Conservation (phyloP, 2,888 invertebrate species). For the Sarcophaga caerulescens region DNA sequence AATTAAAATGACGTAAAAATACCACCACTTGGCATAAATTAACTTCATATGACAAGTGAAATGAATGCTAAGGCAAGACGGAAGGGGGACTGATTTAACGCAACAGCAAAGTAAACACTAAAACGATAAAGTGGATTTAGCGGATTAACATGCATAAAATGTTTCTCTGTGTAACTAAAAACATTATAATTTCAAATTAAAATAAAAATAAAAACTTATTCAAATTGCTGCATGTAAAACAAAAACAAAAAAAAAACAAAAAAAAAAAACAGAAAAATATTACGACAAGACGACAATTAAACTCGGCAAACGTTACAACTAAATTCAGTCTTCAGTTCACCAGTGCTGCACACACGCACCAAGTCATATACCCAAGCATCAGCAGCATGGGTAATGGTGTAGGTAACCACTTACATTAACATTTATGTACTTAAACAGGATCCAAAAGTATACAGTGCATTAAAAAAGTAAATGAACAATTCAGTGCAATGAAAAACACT, state of each 20-base stretch:
- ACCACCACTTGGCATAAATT: constrained; percentile 69
- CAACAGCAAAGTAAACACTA: constrained; percentile 35
- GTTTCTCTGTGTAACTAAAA: constrained; percentile 73
- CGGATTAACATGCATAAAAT: constrained; percentile 78
- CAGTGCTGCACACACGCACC: constrained; percentile 13
- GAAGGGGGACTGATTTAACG: too few relatives aligned
- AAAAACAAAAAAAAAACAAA: too few relatives aligned
- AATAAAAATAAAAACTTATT: constrained; percentile 40
- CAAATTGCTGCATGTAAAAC: constrained; percentile 25
- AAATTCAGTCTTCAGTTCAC: background rate
- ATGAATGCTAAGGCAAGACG: too few relatives aligned
- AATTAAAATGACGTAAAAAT: constrained; percentile 67
- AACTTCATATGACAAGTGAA: constrained; percentile 53
- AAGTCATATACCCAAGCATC: background rate
- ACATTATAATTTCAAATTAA: constrained; percentile 25
- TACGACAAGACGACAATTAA: constrained; percentile 35
- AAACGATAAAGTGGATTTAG: constrained; percentile 34
- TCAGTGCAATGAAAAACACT: too few relatives aligned
- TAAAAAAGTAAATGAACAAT: background rate
- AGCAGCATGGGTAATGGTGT: background rate
- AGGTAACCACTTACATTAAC: constrained; percentile 55
- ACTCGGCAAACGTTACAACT: constrained; percentile 25
- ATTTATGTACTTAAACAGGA: constrained; percentile 32
- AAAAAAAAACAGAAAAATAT: background rate
- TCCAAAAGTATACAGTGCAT: background rate